A percentile compares a stretch with the other conserved stretches of the same genome.
phyloP scores from a whole-genome alignment of 2,888 invertebrate species.

The Ornithoptera alexandrae region DNA sequence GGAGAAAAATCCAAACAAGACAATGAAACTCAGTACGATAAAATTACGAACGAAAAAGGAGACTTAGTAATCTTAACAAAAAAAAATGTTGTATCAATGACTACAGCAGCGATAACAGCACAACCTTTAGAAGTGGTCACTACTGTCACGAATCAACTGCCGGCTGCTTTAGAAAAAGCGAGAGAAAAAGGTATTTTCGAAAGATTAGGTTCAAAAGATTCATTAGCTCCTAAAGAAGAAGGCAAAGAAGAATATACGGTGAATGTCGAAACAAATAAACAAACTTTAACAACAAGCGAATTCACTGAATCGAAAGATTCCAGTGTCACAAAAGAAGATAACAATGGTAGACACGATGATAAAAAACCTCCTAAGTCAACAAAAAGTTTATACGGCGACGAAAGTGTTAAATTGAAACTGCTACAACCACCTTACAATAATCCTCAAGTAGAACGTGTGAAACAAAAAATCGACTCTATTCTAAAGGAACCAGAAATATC shows the following conservation, averaged over 20 bases:
- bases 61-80: slow-evolving; percentile 72
- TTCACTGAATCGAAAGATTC: slow-evolving; percentile 31
- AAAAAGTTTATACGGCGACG: slow-evolving; percentile 53
- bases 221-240: slow-evolving; percentile 63
- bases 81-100: slow-evolving; percentile 78
- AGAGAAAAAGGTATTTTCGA: slow-evolving; percentile 74
- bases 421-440: slow-evolving; percentile 72
- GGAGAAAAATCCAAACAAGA: slow-evolving; percentile 65
- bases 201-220: slow-evolving; percentile 70
- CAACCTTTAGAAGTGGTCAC: slow-evolving; percentile 78
- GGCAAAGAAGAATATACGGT: slow-evolving; percentile 40
- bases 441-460: slow-evolving; percentile 71
- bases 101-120: slow-evolving; percentile 79
- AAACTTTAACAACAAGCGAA: slow-evolving; percentile 35
- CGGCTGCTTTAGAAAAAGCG: slow-evolving; percentile 71
- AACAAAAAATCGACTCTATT: slow-evolving; percentile 73
- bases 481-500: slow-evolving; percentile 74
- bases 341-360: slow-evolving; percentile 52
- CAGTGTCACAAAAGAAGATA: slow-evolving; percentile 39
- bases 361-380: slow-evolving; percentile 50
- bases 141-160: slow-evolving; percentile 77
- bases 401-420: slow-evolving; percentile 63
- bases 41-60: slow-evolving; percentile 62
- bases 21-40: slow-evolving; percentile 73
- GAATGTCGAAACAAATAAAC: slow-evolving; percentile 37